Conservation (phyloP, 2,888 invertebrate species). For the Latrodectus elegans region DNA sequence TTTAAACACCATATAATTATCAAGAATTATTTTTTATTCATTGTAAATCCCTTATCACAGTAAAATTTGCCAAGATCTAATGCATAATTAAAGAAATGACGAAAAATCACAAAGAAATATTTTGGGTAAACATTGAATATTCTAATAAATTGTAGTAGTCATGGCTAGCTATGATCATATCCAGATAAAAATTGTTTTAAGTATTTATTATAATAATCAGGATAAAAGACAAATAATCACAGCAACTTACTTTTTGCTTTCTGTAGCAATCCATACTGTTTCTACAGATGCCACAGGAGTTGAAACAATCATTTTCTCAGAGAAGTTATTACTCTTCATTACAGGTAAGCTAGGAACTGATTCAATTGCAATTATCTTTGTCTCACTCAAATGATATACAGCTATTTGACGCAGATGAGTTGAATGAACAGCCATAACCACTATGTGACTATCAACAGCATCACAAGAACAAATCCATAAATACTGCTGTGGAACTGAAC, state of each 20-base stretch:
- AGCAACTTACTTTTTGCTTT: slow-evolving; percentile 80
- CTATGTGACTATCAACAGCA: slow-evolving; percentile 79
- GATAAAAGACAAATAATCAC: neutral
- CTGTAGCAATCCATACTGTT: slow-evolving; percentile 93
- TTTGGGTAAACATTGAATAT: too few relatives aligned
- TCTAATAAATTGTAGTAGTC: too few relatives aligned
- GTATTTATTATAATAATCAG: neutral
- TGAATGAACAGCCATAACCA: slow-evolving; percentile 77
- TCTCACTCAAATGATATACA: slow-evolving; percentile 83
- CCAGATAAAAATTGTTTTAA: too few relatives aligned
- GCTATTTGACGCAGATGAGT: slow-evolving; percentile 79
- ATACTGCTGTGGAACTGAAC: slow-evolving; percentile 82
- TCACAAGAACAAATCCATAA: slow-evolving; percentile 93
- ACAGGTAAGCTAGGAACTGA: slow-evolving; percentile 80
- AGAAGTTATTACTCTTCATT: slow-evolving; percentile 29
- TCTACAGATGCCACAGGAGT: slow-evolving; percentile 72
- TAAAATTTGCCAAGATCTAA: too few relatives aligned
- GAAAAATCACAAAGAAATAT: too few relatives aligned
- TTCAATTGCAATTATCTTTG: slow-evolving; percentile 88
- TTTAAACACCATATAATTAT: too few relatives aligned
- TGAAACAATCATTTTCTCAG: slow-evolving; percentile 35
- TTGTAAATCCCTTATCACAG: too few relatives aligned
- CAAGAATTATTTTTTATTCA: too few relatives aligned
- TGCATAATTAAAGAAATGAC: too few relatives aligned
- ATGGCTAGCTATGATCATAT: too few relatives aligned